Percentiles rank a stretch among this genome's conserved stretches.
Evolutionary conservation across 2,888 invertebrate species (phyloP).

Genomic region (Colostygia pectinataria): DNA sequence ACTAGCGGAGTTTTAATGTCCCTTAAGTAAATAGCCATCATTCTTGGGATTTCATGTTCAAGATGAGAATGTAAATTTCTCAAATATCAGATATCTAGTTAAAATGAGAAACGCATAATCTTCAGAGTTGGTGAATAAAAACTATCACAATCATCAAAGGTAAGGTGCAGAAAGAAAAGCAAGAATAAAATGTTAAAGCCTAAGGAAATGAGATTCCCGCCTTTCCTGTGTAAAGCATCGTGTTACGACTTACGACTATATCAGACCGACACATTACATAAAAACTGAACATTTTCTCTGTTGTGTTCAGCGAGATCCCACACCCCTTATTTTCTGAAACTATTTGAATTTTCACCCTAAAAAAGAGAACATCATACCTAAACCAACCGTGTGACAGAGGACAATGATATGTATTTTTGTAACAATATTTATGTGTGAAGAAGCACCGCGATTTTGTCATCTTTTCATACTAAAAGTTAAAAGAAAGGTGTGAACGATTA

Average conservation of each 20-base stretch:
- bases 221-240: slow-evolving; percentile 41
- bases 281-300: slow-evolving; percentile 48
- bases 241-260: slow-evolving; percentile 50
- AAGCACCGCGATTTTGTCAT: slow-evolving; percentile 62
- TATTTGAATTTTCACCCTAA: slow-evolving; percentile 63
- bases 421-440: slow-evolving; percentile 75
- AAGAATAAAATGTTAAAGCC: slow-evolving; percentile 22
- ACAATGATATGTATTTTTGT: slow-evolving; percentile 80
- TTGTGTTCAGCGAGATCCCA: slow-evolving; percentile 43
- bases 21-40: slow-evolving; percentile 6
- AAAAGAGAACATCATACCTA: slow-evolving; percentile 51
- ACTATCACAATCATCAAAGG: too few species aligned
- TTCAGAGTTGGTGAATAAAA: neutral
- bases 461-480: slow-evolving; percentile 77
- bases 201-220: slow-evolving; percentile 30
- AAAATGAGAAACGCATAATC: too few species aligned
- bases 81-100: too few species aligned
- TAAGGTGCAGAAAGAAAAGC: too few species aligned
- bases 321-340: slow-evolving; percentile 49
- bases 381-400: slow-evolving; percentile 60
- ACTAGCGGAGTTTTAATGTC: slow-evolving; percentile 8
- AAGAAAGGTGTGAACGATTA: slow-evolving; percentile 45
- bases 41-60: neutral
- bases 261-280: slow-evolving; percentile 52
- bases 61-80: too few species aligned